Conservation (phyloP, 2,113 vertebrate species). For the Piaya cayana region DNA sequence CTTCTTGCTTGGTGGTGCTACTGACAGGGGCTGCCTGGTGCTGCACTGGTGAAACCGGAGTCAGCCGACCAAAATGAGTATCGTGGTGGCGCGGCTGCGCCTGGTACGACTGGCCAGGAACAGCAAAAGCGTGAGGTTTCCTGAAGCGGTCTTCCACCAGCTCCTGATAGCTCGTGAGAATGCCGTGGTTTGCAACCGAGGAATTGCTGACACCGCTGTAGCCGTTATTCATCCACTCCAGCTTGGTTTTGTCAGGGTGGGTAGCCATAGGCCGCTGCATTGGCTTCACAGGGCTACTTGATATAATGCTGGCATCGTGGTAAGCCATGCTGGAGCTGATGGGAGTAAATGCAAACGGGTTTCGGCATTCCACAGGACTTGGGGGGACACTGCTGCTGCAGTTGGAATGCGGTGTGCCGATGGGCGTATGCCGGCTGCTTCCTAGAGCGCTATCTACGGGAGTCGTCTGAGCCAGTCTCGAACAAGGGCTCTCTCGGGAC, state of each 20-base stretch:
- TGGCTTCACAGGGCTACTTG: slow-evolving; percentile 94
- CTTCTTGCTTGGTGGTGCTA: slow-evolving; percentile 88
- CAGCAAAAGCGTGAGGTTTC: slow-evolving; percentile 95
- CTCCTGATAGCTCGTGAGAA: slow-evolving; percentile 93
- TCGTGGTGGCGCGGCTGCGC: slow-evolving; percentile 88
- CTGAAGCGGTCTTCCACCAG: slow-evolving; percentile 95
- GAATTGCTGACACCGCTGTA: slow-evolving; percentile 80
- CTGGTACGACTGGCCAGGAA: slow-evolving; percentile 93
- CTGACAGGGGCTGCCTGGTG: slow-evolving; percentile 85
- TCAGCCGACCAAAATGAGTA: slow-evolving; percentile 89
- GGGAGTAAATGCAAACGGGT: slow-evolving; percentile 96
- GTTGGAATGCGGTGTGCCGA: slow-evolving; percentile 93
- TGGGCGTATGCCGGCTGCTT: slow-evolving; percentile 92
- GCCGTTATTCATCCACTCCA: slow-evolving; percentile 97
- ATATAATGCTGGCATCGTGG: slow-evolving; percentile 90
- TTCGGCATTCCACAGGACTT: slow-evolving; percentile 96
- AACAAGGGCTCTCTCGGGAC: slow-evolving; percentile 91
- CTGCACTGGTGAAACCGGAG: slow-evolving; percentile 93
- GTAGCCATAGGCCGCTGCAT: slow-evolving; percentile 98
- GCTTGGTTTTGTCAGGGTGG: slow-evolving; percentile 94
- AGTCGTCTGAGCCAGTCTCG: slow-evolving; percentile 86
- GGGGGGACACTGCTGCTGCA: slow-evolving; percentile 96
- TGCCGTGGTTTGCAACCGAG: slow-evolving; percentile 80
- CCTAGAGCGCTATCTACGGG: slow-evolving; percentile 93
- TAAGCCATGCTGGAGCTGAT: slow-evolving; percentile 95